Evolutionary conservation across 2,888 invertebrate species (phyloP).

Genomic region (Didymodactylos carnosus): DNA sequence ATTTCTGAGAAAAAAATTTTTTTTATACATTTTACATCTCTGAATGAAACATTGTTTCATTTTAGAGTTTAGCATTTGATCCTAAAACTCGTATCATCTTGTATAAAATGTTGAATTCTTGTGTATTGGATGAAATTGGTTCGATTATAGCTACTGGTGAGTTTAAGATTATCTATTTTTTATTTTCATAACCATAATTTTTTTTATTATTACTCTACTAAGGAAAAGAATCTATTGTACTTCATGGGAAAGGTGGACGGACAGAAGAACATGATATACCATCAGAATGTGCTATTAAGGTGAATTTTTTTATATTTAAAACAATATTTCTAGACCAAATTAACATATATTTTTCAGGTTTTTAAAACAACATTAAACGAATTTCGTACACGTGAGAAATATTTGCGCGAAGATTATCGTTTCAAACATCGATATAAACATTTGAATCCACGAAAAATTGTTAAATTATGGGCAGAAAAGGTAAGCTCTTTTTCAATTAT

Average conservation of each 20-base stretch:
- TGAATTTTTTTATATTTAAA: constrained; percentile 20
- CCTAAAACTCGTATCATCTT: constrained; percentile 39
- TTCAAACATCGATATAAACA: constrained; percentile 40
- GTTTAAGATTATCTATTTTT: no score
- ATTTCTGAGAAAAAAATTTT: neutral
- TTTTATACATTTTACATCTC: neutral
- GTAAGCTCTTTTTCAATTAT: constrained; percentile 19
- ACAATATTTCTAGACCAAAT: neutral
- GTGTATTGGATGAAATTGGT: constrained; percentile 38
- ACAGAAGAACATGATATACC: constrained; percentile 28
- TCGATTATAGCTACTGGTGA: constrained; percentile 40
- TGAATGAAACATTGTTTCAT: no score
- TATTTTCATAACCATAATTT: no score
- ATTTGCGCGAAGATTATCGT: constrained; percentile 43
- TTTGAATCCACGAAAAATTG: constrained; percentile 40
- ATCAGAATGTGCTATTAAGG: constrained; percentile 40
- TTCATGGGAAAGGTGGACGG: constrained; percentile 39
- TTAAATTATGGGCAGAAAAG: constrained; percentile 45
- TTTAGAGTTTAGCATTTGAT: constrained; percentile 32
- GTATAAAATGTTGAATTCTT: constrained; percentile 41
- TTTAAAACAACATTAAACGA: constrained; percentile 44
- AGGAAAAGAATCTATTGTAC: constrained; percentile 43
- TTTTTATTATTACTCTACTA: no score
- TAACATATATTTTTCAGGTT: neutral
- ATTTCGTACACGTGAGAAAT: constrained; percentile 42